Conservation (phyloP, 2,113 vertebrate species). For the Coptodon bakossiorum region DNA sequence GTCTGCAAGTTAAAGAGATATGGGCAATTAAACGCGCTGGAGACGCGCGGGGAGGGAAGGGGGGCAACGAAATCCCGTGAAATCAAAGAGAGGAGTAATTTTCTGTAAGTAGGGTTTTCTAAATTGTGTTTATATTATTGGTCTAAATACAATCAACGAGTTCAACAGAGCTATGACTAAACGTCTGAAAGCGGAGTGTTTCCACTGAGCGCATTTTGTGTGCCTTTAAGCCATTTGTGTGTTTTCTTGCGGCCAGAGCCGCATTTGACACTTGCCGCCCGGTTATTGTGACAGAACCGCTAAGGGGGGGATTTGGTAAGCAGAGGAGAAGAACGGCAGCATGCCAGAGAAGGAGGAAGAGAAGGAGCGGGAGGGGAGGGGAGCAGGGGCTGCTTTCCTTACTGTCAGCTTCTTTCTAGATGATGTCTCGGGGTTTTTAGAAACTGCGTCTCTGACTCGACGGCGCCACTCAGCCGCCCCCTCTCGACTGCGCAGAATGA, state of each 20-base stretch:
- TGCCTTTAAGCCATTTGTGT: constrained; percentile 55
- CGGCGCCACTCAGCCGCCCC: constrained; percentile 81
- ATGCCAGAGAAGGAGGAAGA: constrained; percentile 54
- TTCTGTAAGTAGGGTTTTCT: constrained; percentile 10
- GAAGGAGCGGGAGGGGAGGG: constrained; percentile 10
- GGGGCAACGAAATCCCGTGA: constrained; percentile 3
- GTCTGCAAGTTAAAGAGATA: constrained; percentile 57
- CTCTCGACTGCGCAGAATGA: constrained; percentile 79
- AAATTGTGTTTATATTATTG: constrained; percentile 59
- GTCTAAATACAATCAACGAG: constrained; percentile 54
- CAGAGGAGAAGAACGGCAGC: constrained; percentile 64
- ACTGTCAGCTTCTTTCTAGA: constrained; percentile 79
- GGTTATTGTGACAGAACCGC: constrained; percentile 76
- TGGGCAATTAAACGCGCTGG: constrained; percentile 54
- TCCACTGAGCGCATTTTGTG: constrained; percentile 57
- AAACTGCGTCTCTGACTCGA: constrained; percentile 76
- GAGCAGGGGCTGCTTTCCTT: constrained; percentile 64
- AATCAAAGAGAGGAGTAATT: constrained; percentile 51
- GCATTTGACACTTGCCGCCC: constrained; percentile 74
- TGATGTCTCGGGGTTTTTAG: constrained; percentile 79
- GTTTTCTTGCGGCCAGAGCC: constrained; percentile 68
- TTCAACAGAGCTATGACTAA: constrained; percentile 55
- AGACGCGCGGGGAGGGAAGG: constrained; percentile 14
- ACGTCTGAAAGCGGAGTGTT: constrained; percentile 36
- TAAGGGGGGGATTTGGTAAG: constrained; percentile 60